Conservation (phyloP, 2,797 vertebrate species). For the Spheniscus humboldti region DNA sequence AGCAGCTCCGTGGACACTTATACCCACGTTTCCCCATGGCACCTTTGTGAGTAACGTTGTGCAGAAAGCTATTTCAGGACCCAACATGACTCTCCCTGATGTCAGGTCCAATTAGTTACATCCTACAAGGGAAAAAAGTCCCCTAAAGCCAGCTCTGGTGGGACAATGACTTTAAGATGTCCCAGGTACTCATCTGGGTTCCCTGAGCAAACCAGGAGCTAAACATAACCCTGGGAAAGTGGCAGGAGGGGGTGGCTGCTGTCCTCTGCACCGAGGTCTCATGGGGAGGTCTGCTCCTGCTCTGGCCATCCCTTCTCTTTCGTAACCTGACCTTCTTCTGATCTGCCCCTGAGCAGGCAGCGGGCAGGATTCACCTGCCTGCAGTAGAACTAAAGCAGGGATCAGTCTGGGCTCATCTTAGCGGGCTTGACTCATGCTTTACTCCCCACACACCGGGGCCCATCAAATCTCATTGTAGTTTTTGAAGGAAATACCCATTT, state of each 20-base stretch:
- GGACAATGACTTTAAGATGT: constrained; percentile 7
- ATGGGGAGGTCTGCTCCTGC: background rate
- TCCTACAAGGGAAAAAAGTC: background rate
- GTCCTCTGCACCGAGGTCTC: background rate
- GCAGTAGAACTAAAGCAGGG: background rate
- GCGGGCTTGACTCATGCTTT: background rate
- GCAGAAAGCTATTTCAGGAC: constrained; percentile 32
- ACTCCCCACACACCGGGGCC: too few species aligned
- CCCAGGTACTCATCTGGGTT: background rate
- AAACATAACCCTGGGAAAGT: constrained; percentile 13
- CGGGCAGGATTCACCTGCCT: background rate
- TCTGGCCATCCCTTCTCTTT: background rate
- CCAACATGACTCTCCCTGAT: background rate
- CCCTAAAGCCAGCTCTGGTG: constrained; percentile 18
- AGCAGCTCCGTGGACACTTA: background rate
- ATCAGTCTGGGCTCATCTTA: background rate
- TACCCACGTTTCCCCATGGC: rapidly evolving
- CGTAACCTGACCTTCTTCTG: background rate
- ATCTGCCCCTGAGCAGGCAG: background rate
- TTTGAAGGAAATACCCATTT: background rate
- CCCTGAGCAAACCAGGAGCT: background rate
- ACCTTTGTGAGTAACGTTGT: background rate
- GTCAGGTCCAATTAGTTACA: constrained; percentile 51
- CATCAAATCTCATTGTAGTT: background rate
- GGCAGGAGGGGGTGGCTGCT: background rate